Base-by-base conservation (phyloP, 2,888 invertebrate genomes). In the Sussaba pulchella region DNA sequence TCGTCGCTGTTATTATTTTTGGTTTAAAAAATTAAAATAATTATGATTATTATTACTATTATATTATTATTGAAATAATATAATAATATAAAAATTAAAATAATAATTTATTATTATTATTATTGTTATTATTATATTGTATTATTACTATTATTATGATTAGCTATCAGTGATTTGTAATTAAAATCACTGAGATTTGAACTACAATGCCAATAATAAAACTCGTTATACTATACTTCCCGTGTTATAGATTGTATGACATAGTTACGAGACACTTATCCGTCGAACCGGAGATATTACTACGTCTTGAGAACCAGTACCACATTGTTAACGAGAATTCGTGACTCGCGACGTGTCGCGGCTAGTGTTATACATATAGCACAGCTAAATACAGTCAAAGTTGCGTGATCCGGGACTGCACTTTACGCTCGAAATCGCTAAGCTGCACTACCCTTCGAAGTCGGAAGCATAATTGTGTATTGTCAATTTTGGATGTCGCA, bases 401-500 rank as follows among this genome's bases (percentile, higher is more conserved):
- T 39, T 61, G 21, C 61, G 61, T 21, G 39, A 41, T n/a, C 14
- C 21, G n/a, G n/a, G n/a, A n/a, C n/a, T 41, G 52, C 52, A 63
- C 45, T 69, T 45, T 70, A 76, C 76, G 54, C 54, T 43, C 36
- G 61, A 31, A 75, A 69, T 61, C 69, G 69, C 52, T 69, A 61
- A 14, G 39, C 39, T 12, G 39, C 47, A 43, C 26, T 19, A 63
- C 52, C 52, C 69, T 54, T 74, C 59, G 59, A 19, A 8, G 39
- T 14, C 50, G 50, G 39, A 45, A 45, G 41, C 26, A 31, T 70
- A 70, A 70, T 70, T 76, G 69, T n/a, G 61, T 52, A 70, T 70
- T 76, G 76, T 76, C 63, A 39, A 70, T 76, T 76, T 74, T 47
- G 54, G 10, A 36, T 66, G 69, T 70, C 54, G 39, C 64, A 31